Base-by-base conservation (phyloP, 1,140 invertebrate species). In the Olivierus martensii region DNA sequence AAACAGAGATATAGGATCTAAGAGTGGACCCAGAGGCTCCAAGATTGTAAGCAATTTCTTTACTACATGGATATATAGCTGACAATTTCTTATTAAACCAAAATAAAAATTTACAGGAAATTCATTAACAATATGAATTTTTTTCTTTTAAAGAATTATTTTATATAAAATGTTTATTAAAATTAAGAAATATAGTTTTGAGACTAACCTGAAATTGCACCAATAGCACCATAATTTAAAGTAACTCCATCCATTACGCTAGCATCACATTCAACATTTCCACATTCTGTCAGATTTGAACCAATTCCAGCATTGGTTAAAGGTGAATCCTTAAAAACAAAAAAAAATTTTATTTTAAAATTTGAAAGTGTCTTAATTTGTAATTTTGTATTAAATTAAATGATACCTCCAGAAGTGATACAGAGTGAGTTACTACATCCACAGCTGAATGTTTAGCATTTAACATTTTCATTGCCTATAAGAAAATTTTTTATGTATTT, bases 261-360 rank as follows among this genome's bases (percentile, higher is more conserved):
- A 11, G 75, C 73, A 67, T 77, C 75, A 69, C 74, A 76, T 59
- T 77, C 73, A 17, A 77, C 70, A 22, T 46, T 66, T 21, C 72
- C 71, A 37, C 61, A 52, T 19, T 68, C 14, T 17, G 69, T 73
- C 6, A 76, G 59, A 60, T 70, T 75, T 4, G 73, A 75, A 14
- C 74, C 74, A 21, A 52, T 49, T 7, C 92, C 93, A 62, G 90
- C 88, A 77, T 98, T 98, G 3, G 90, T 93, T 47, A 87, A 65
- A 44, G 80, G 75, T 57, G 84, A 84, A 71, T 96, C 60, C 68
- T 28, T 9, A 28, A 28, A 9, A 28, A 74, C 52, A 52, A 5
- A 22, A 21, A 47, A 51, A 18, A 41, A 44, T 17, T 41, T 41
- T 6, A 6, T n/a, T n/a, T n/a, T n/a, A n/a, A n/a, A n/a, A n/a